Conservation (phyloP, 2,888 invertebrate genomes). For the Alviniconcha strummeri region DNA sequence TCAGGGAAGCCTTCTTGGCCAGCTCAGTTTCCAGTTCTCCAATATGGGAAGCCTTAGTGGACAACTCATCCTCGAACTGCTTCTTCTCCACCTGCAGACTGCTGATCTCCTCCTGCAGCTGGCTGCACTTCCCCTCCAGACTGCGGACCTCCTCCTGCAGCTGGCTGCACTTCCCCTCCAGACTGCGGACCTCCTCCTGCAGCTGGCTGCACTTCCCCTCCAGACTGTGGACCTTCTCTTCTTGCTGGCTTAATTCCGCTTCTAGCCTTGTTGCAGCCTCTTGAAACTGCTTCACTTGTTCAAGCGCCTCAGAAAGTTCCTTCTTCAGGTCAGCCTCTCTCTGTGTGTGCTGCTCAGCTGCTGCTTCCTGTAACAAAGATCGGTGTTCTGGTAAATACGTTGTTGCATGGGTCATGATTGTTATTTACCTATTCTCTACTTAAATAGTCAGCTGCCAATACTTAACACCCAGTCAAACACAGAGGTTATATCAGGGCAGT, state of each 20-base stretch:
- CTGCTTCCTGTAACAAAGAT: slow-evolving; percentile 17
- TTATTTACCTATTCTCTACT: no score
- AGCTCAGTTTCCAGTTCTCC: slow-evolving; percentile 36
- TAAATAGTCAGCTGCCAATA: no score
- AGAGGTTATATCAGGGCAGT: no score
- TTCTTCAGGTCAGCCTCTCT: slow-evolving; percentile 12
- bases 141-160: neutral
- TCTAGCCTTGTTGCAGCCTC: neutral
- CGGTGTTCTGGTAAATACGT: no score
- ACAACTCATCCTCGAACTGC: slow-evolving; percentile 26
- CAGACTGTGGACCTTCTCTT: neutral
- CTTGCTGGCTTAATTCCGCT: neutral
- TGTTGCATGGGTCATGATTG: no score
- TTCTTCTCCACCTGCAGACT: slow-evolving; percentile 25
- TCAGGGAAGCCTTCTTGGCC: slow-evolving; percentile 27
- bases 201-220: slow-evolving; percentile 4
- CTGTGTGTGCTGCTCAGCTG: neutral
- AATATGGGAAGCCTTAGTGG: slow-evolving; percentile 24
- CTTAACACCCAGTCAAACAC: no score
- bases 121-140: neutral
- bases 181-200: neutral
- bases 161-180: neutral
- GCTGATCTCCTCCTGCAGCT: slow-evolving; percentile 11
- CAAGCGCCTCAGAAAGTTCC: slow-evolving; percentile 2
- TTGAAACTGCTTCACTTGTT: neutral